Conservation (phyloP, 1,140 invertebrate genomes). For the Plectrocnemia conspersa region DNA sequence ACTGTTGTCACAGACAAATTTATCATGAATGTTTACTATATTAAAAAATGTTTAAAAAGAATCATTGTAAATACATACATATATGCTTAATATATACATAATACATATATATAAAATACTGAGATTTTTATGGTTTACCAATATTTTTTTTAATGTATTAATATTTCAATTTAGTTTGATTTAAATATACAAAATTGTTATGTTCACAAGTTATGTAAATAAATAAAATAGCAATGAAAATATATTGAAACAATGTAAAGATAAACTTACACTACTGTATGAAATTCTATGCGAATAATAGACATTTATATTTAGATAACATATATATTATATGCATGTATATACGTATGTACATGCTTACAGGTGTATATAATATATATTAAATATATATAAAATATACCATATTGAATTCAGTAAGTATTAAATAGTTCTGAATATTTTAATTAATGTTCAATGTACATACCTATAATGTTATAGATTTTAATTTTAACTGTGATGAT, state of each 20-base stretch:
- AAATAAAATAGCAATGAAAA: too few species aligned
- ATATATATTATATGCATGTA: too few species aligned
- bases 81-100: slow-evolving; percentile 9
- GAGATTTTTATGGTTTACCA: too few species aligned
- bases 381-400: slow-evolving; percentile 13
- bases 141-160: too few species aligned
- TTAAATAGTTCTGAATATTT: slow-evolving; percentile 33
- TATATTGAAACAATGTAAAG: neutral
- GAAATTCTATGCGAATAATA: slow-evolving; percentile 2
- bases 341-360: too few species aligned
- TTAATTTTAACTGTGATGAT: slow-evolving; percentile 37
- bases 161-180: too few species aligned
- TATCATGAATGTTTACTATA: neutral
- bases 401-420: slow-evolving; percentile 30
- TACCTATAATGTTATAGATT: slow-evolving; percentile 33
- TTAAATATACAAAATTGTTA: too few species aligned
- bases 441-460: slow-evolving; percentile 29
- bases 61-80: slow-evolving; percentile 16
- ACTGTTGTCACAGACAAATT: slow-evolving; percentile 17
- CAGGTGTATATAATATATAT: too few species aligned
- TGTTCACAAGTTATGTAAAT: too few species aligned
- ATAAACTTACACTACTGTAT: slow-evolving; percentile 2
- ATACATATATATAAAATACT: too few species aligned
- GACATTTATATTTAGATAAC: slow-evolving; percentile 20
- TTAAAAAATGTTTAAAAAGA: neutral